phyloP scores from a whole-genome alignment of 2,113 vertebrate species.

The Cisticola juncidis region DNA sequence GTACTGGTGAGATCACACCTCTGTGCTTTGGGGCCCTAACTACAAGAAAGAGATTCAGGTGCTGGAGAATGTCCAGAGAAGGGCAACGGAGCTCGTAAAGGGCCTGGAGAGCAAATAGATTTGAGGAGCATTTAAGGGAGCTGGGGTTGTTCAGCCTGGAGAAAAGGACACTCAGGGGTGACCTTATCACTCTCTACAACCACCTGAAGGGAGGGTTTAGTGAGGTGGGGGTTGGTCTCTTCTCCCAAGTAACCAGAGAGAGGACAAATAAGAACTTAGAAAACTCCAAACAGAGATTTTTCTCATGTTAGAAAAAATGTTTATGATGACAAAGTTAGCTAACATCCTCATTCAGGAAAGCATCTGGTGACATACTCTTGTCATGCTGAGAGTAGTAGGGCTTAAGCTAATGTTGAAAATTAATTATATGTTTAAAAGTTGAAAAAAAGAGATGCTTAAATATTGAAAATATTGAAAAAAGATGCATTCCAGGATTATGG shows the following conservation, averaged over 20 bases:
- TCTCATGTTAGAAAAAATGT: not conserved
- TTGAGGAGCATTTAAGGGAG: not conserved
- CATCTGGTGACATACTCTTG: not conserved
- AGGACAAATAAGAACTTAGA: not conserved
- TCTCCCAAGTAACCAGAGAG: not conserved
- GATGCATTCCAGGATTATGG: not conserved
- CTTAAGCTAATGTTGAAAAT: not conserved
- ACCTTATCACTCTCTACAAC: not conserved
- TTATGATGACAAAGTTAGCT: not conserved
- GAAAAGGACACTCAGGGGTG: not conserved
- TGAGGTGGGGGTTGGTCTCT: accelerated
- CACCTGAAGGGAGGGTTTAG: not conserved
- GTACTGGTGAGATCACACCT: accelerated
- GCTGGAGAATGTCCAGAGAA: not conserved
- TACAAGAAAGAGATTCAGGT: not conserved
- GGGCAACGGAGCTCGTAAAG: accelerated
- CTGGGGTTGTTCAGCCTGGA: not conserved
- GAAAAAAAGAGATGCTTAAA: not conserved
- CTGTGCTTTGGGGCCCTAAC: not conserved
- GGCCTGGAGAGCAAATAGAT: not conserved
- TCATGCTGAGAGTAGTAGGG: not conserved
- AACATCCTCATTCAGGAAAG: not conserved
- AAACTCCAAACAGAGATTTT: not conserved
- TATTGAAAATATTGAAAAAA: not conserved
- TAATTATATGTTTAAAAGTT: not conserved